These are phyloP conservation scores for Drosophila basisetae DNA, from an alignment of 2,888 invertebrate genomes.

Conservation along the genomic window DNA sequence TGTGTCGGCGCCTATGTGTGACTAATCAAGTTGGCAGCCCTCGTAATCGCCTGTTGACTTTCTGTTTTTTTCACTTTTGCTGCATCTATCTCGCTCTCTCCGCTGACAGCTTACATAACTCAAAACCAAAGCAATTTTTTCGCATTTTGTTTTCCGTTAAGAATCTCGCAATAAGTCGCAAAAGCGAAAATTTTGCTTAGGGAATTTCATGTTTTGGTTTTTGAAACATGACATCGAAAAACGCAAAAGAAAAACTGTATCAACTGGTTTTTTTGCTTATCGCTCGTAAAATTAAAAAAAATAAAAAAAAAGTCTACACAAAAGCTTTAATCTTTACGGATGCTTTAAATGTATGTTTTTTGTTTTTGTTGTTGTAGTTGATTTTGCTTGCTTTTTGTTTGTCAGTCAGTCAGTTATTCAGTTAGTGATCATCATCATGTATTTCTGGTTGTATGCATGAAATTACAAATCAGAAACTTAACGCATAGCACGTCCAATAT, in stretches of 20 bases:
- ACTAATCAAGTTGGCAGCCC: slow-evolving; percentile 67
- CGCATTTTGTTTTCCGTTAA: slow-evolving; percentile 34
- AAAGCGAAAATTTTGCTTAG: slow-evolving; percentile 31
- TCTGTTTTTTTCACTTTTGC: slow-evolving; percentile 30
- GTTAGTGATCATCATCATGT: slow-evolving; percentile 31
- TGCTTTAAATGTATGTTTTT: slow-evolving; percentile 16
- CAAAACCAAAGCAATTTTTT: slow-evolving; percentile 15
- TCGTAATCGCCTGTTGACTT: slow-evolving; percentile 55
- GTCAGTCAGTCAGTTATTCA: slow-evolving; percentile 14
- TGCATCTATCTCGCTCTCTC: slow-evolving; percentile 9
- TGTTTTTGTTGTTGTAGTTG: slow-evolving; percentile 45
- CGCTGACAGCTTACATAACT: slow-evolving; percentile 47
- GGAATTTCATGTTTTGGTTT: slow-evolving; percentile 38
- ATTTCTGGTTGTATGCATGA: slow-evolving; percentile 64
- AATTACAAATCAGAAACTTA: slow-evolving; percentile 37
- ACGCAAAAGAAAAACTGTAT: slow-evolving; percentile 29
- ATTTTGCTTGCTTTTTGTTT: slow-evolving; percentile 40
- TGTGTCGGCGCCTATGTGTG: slow-evolving; percentile 53
- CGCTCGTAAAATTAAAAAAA: slow-evolving; percentile 23
- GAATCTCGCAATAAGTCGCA: slow-evolving; percentile 48
- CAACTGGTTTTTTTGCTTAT: slow-evolving; percentile 49
- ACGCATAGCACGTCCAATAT: slow-evolving; percentile 40
- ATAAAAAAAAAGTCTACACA: slow-evolving; percentile 41
- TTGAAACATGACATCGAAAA: neutral
- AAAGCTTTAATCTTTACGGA: slow-evolving; percentile 29